Evolutionary conservation across 2,888 invertebrate species (phyloP), one percentile per base, ranked within the genome.

Genomic region (Chelonus formosanus): DNA sequence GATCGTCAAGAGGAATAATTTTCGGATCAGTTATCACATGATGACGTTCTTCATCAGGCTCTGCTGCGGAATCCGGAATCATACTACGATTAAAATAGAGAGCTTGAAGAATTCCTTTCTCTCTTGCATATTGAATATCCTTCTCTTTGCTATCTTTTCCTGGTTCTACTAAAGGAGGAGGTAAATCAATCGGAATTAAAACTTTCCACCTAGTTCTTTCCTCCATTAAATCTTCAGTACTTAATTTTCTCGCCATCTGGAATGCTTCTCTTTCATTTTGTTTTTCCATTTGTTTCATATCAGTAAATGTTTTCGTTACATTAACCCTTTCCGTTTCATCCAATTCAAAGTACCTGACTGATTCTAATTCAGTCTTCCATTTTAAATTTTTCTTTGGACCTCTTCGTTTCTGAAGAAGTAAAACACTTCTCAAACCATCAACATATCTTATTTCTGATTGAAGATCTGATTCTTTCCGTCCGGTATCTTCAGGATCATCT

Each of bases 311-410:
- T 84, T 92, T 95, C 3, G 92, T 96, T 1, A 98, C 97, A 85
- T 98, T 98, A 2, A 96, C 95, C 79, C 98, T 89, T 85, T 98
- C 98, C 10, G 93, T 96, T 85, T 97, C 97, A 84, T 98, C 97
- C 73, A 97, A 85, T 84, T 97, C 97, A 84, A 98, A 98, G 85
- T 90, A 97, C 76, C 92, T 91, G 65, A 95, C 87, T 77, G 93
- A 91, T 75, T 93, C 93, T 43, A 98, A 86, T 67, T 96, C 95
- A 3, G 91, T 88, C 78, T 92, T 92, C 92, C 95, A 97, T 78
- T 90, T 90, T 4, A 93, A 88, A 74, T 90, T 89, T 83, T 93
- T 93, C 80, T 93, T 95, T 3, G 91, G 92, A 3, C 92, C 93
- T 81, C 90, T 91, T 72, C 89, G 89, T 74, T 93, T 91, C 69